Evolutionary conservation across 2,797 vertebrate species (phyloP).

Genomic region (Heterohyrax brucei): DNA sequence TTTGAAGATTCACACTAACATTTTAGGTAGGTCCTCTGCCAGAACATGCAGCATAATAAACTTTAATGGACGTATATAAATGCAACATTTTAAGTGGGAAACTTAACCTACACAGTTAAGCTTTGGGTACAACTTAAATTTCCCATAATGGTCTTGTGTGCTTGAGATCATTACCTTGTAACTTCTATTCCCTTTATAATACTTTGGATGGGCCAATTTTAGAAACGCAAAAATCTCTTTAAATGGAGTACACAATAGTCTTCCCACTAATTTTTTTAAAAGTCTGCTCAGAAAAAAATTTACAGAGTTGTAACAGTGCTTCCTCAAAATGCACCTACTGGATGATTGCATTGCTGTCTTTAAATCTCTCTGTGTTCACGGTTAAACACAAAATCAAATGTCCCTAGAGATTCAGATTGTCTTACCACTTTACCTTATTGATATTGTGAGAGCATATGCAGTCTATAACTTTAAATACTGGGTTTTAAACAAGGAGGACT

Average conservation of each 20-base stretch:
- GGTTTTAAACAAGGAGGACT: not conserved
- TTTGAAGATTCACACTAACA: not conserved
- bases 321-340: not conserved
- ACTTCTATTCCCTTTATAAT: not conserved
- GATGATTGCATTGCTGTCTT: not conserved
- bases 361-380: not conserved
- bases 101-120: not conserved
- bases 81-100: conserved; percentile 17
- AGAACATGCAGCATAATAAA: not conserved
- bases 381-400: not conserved
- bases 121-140: not conserved
- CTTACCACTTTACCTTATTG: not conserved
- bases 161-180: not conserved
- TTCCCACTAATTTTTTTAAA: not conserved
- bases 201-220: not conserved
- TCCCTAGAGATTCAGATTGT: not conserved
- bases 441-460: not conserved
- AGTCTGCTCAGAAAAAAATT: conserved; percentile 13
- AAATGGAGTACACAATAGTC: not conserved
- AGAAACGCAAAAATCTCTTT: not conserved
- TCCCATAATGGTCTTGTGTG: not conserved
- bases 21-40: not conserved
- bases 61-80: not conserved
- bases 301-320: not conserved
- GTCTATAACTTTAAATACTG: not conserved